Percentiles rank a stretch among this genome's conserved stretches.
phyloP scores from a whole-genome alignment of 2,888 invertebrate genomes.

The Diplolepis rosae region DNA sequence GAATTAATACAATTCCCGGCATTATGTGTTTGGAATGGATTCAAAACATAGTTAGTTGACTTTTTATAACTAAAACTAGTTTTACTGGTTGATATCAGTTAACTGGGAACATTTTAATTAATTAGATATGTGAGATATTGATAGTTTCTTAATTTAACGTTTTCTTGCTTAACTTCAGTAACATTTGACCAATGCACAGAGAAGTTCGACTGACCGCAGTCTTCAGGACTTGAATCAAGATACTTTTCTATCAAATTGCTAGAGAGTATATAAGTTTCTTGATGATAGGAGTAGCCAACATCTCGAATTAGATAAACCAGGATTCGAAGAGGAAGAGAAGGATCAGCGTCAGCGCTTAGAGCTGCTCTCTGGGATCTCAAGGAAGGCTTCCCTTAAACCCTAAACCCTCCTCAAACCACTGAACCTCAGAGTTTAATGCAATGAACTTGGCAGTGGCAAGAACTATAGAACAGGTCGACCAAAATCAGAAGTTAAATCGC shows the following conservation, averaged over 20 bases:
- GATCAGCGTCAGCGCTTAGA: conserved; percentile 70
- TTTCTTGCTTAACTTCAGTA: neutral
- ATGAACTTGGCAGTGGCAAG: conserved; percentile 57
- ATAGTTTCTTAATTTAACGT: neutral
- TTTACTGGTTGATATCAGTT: neutral
- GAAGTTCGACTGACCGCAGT: conserved; percentile 8
- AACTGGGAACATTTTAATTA: too few species aligned
- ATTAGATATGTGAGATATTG: neutral
- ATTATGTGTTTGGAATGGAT: neutral
- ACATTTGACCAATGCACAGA: neutral
- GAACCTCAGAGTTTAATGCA: conserved; percentile 66
- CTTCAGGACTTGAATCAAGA: neutral
- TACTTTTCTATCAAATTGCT: conserved; percentile 7
- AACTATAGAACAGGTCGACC: conserved; percentile 53
- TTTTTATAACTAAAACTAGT: neutral
- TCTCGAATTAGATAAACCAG: conserved; percentile 72
- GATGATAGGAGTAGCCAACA: conserved; percentile 61
- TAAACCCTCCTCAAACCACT: conserved; percentile 70
- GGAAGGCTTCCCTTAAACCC: conserved; percentile 68
- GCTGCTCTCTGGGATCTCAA: conserved; percentile 64
- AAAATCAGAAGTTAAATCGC: conserved; percentile 73
- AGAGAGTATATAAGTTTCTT: conserved; percentile 24
- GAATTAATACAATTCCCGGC: neutral
- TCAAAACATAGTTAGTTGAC: neutral
- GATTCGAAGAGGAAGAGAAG: conserved; percentile 63